These are phyloP conservation scores for Amazona ochrocephala DNA, from an alignment of 2,797 vertebrate species.

Conservation along the genomic window DNA sequence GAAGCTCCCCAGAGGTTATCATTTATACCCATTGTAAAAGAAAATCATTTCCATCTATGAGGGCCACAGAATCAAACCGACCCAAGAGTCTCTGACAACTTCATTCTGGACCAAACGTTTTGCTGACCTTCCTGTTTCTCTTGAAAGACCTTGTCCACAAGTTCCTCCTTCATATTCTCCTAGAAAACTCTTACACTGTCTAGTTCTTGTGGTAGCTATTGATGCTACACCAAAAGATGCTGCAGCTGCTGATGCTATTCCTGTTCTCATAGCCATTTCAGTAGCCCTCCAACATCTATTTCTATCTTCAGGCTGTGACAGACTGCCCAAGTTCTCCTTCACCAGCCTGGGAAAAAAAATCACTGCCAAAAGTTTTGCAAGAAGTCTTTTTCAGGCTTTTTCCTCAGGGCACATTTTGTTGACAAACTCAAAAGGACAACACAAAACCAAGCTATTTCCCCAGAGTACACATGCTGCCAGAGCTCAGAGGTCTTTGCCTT, in stretches of 20 bases:
- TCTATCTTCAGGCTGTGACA: slow-evolving; percentile 27
- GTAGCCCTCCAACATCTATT: slow-evolving; percentile 39
- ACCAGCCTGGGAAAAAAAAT: slow-evolving; percentile 52
- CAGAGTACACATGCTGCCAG: slow-evolving; percentile 25
- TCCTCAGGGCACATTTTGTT: slow-evolving; percentile 57
- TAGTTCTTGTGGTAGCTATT: slow-evolving; percentile 21
- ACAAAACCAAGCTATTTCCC: slow-evolving; percentile 54
- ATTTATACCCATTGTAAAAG: background rate
- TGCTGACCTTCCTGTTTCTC: background rate
- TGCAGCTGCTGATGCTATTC: slow-evolving; percentile 27
- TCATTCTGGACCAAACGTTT: background rate
- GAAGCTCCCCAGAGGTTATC: background rate
- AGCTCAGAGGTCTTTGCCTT: slow-evolving; percentile 17
- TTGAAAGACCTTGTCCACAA: background rate
- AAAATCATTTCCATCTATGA: background rate
- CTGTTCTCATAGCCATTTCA: slow-evolving; percentile 51
- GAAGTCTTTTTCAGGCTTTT: slow-evolving; percentile 23
- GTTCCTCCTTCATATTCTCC: background rate
- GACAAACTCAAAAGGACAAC: slow-evolving; percentile 52
- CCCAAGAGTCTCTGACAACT: background rate
- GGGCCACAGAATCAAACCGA: background rate
- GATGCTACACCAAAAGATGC: slow-evolving; percentile 46
- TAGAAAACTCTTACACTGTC: background rate
- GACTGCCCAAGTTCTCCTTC: slow-evolving; percentile 3
- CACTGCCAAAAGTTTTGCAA: slow-evolving; percentile 42